A percentile compares a stretch with the other conserved stretches of the same genome.
phyloP scores from a whole-genome alignment of 2,113 vertebrate genomes.

The Rostratula benghalensis region DNA sequence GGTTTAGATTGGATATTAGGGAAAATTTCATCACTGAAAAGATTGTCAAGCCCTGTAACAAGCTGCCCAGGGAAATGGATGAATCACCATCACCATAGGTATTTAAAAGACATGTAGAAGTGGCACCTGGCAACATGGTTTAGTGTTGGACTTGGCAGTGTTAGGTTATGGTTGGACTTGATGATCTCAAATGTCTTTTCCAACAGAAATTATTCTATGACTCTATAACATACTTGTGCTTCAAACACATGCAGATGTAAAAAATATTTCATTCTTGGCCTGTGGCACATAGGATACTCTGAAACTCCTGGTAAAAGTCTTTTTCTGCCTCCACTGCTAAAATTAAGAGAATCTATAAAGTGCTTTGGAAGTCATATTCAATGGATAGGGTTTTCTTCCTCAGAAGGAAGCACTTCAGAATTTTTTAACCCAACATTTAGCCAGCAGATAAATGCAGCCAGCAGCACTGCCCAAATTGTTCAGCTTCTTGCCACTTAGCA shows the following conservation, averaged over 20 bases:
- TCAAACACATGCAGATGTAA: not conserved
- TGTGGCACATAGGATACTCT: not conserved
- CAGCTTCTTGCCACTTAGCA: not conserved
- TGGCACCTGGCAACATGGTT: not conserved
- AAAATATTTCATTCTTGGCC: not conserved
- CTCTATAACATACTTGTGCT: not conserved
- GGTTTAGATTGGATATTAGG: too few relatives aligned
- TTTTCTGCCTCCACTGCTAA: not conserved
- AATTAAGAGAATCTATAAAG: not conserved
- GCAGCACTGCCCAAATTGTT: not conserved
- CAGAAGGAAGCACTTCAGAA: not conserved
- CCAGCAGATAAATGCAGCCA: too few relatives aligned
- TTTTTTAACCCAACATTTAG: not conserved
- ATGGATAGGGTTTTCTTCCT: not conserved
- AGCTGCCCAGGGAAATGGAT: not conserved
- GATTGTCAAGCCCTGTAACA: not conserved
- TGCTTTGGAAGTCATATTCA: not conserved
- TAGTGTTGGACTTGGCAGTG: not conserved
- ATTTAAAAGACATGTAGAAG: not conserved
- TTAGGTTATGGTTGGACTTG: not conserved
- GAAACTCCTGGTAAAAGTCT: not conserved
- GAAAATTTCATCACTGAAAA: not conserved
- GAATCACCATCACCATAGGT: not conserved
- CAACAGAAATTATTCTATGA: not conserved
- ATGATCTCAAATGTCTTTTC: not conserved